Evolutionary conservation across 1,140 invertebrate genomes (phyloP).

Genomic region (Tetragnatha versicolor): DNA sequence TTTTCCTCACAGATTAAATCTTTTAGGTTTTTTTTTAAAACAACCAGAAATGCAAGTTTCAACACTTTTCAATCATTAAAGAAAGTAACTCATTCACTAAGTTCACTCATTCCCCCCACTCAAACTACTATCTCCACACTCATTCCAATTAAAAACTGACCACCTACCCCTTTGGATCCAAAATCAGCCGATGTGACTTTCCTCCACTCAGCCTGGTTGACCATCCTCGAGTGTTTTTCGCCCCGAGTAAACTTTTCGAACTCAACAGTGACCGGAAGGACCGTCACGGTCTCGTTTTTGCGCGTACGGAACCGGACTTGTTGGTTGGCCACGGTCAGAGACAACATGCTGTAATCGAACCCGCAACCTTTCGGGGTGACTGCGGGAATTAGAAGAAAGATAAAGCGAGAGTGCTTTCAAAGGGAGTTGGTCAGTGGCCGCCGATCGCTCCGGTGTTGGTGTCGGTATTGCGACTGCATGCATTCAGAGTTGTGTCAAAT

Average conservation of each 20-base stretch:
- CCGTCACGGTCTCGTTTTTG: slow-evolving; percentile 43
- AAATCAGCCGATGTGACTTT: slow-evolving; percentile 49
- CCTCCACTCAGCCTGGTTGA: slow-evolving; percentile 44
- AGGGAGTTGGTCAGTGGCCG: not conserved
- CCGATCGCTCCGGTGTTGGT: not conserved
- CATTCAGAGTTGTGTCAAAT: slow-evolving; percentile 9
- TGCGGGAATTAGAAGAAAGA: no score
- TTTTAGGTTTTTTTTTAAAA: no score
- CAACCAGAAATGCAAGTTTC: no score
- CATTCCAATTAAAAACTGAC: no score
- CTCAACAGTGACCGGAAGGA: slow-evolving; percentile 54
- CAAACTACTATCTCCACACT: no score
- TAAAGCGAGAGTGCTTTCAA: no score
- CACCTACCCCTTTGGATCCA: slow-evolving; percentile 63
- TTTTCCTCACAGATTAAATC: no score
- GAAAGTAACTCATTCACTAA: no score
- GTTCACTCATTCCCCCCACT: no score
- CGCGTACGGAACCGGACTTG: slow-evolving; percentile 51
- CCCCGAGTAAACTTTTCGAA: slow-evolving; percentile 47
- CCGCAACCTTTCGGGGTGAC: no score
- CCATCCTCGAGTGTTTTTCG: slow-evolving; percentile 48
- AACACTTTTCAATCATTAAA: no score
- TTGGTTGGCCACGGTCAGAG: slow-evolving; percentile 49
- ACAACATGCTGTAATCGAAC: slow-evolving; percentile 50
- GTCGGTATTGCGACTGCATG: slow-evolving; percentile 6